Conservation (phyloP, 1,140 invertebrate genomes). For the Xylocopa sonorina region DNA sequence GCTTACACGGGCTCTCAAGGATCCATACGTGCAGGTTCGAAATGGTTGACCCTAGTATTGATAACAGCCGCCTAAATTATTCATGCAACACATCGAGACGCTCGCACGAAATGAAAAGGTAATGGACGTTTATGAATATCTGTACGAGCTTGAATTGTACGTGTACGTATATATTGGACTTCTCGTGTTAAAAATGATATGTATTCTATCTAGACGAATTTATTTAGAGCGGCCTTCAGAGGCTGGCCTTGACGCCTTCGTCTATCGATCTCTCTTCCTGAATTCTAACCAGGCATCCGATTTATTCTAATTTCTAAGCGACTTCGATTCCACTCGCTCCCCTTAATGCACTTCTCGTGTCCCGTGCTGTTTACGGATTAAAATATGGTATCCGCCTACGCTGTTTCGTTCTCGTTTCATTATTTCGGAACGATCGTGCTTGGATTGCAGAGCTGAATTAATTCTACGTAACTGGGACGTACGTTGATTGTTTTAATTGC, state of each 20-base stretch:
- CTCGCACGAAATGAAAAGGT: background rate
- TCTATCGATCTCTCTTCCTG: background rate
- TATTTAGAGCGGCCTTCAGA: conserved; percentile 13
- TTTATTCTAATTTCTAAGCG: background rate
- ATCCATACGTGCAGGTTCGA: background rate
- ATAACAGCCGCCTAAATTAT: conserved; percentile 11
- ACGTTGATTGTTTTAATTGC: no score
- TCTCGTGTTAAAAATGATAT: background rate
- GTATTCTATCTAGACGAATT: background rate
- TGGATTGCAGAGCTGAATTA: no score
- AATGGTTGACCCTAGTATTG: background rate
- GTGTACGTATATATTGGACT: background rate
- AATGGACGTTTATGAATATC: background rate
- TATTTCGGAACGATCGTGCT: no score
- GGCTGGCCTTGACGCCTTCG: background rate
- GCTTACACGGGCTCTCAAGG: background rate
- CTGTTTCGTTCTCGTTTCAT: no score
- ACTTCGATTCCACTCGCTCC: conserved; percentile 2
- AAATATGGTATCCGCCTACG: background rate
- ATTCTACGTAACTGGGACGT: background rate
- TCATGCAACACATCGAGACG: background rate
- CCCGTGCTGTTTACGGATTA: background rate
- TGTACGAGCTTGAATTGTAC: background rate
- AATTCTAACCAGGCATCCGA: conserved; percentile 18
- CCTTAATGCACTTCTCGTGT: conserved; percentile 6